Conservation (phyloP, 2,888 invertebrate genomes). For the Chalcosyrphus nemorum region DNA sequence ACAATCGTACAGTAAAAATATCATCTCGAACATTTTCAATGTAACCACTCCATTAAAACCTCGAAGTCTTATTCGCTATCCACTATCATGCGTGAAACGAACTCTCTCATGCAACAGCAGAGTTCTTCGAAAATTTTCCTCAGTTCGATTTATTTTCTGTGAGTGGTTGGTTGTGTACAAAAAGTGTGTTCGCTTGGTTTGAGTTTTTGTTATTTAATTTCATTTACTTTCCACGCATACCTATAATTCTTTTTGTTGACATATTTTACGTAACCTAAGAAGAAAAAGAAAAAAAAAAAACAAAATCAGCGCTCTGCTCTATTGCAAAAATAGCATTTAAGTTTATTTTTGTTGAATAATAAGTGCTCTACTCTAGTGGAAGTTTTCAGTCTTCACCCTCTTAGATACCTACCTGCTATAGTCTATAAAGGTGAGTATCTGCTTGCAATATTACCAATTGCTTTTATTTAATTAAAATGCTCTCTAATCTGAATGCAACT, state of each 20-base stretch:
- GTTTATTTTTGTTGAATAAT: constrained; percentile 1
- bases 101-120: too few species aligned
- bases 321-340: constrained; percentile 21
- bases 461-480: background rate
- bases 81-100: constrained; percentile 36
- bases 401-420: background rate
- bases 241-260: constrained; percentile 53
- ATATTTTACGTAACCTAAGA: constrained; percentile 48
- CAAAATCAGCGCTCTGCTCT: constrained; percentile 22
- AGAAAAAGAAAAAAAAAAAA: too few species aligned
- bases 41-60: too few species aligned
- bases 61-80: too few species aligned
- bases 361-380: too few species aligned
- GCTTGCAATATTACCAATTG: background rate
- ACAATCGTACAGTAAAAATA: too few species aligned
- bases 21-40: too few species aligned
- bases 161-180: constrained; percentile 14
- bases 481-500: constrained; percentile 46
- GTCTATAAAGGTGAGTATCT: constrained; percentile 20
- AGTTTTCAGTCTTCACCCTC: too few species aligned
- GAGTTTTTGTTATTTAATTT: constrained; percentile 50
- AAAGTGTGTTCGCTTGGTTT: constrained; percentile 8
- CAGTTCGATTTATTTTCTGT: constrained; percentile 64
- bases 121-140: constrained; percentile 44
- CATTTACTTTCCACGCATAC: background rate